A percentile compares a stretch with the other conserved stretches of the same genome.
These are phyloP conservation scores for Mechanitis messenoides DNA, from an alignment of 2,888 invertebrate species.

Conservation along the genomic window DNA sequence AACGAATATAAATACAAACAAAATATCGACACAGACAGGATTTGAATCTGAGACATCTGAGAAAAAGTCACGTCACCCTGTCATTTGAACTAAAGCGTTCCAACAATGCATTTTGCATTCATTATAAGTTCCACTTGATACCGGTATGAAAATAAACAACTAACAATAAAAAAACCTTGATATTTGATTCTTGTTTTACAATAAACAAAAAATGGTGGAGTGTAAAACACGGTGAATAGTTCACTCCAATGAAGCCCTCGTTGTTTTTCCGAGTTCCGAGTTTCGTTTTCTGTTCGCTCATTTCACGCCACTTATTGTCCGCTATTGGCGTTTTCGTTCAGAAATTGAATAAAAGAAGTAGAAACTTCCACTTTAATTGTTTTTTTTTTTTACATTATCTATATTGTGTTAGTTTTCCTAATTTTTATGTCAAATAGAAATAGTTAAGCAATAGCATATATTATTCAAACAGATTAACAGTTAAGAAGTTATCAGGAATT, in stretches of 20 bases:
- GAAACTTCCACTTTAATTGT: too few species aligned
- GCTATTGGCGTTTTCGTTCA: conserved; percentile 31
- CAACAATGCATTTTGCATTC: too few species aligned
- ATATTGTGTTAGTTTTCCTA: too few species aligned
- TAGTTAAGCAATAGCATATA: background rate
- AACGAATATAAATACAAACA: too few species aligned
- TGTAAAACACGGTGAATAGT: conserved; percentile 3
- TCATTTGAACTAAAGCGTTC: too few species aligned
- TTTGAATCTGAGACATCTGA: too few species aligned
- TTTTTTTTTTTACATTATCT: too few species aligned
- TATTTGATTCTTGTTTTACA: background rate
- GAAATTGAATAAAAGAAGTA: background rate
- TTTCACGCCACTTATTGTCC: conserved; percentile 47
- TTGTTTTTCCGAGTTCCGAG: conserved; percentile 30
- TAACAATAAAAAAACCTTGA: background rate
- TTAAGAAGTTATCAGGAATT: background rate
- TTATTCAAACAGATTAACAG: background rate
- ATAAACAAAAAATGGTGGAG: conserved; percentile 1
- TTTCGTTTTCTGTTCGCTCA: conserved; percentile 36
- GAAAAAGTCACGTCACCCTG: too few species aligned
- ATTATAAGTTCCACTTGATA: background rate
- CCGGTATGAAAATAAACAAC: background rate
- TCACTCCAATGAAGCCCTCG: conserved; percentile 5
- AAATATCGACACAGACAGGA: too few species aligned
- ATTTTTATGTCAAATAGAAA: too few species aligned